Evolutionary conservation across 2,888 invertebrate genomes (phyloP).

Genomic region (Notodonta dromedarius): DNA sequence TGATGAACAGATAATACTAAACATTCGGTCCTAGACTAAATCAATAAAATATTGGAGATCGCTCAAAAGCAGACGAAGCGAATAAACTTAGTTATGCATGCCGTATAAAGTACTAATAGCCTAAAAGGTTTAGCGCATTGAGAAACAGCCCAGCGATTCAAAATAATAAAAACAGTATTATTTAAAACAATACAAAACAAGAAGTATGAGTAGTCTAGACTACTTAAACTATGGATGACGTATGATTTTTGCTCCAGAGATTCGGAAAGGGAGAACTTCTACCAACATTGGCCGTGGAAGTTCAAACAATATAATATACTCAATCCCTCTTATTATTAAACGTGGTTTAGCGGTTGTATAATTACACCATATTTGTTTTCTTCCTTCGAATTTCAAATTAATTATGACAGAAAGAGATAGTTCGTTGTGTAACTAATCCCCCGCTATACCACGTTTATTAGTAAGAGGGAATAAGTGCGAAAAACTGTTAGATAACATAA

Average conservation of each 20-base stretch:
- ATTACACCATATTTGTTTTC: no score
- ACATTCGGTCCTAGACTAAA: background rate
- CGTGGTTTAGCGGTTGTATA: no score
- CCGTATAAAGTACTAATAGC: background rate
- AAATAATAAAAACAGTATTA: no score
- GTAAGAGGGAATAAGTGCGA: no score
- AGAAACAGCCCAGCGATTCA: background rate
- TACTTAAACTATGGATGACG: background rate
- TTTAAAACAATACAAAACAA: background rate
- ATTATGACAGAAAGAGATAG: no score
- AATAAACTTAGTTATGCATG: background rate
- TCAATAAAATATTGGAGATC: slow-evolving; percentile 1
- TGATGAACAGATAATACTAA: no score
- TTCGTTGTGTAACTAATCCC: no score
- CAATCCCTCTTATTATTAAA: no score
- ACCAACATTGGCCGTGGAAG: background rate
- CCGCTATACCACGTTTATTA: no score
- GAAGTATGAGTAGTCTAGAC: background rate
- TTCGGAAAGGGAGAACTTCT: background rate
- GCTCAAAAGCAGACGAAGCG: background rate
- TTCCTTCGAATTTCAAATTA: no score
- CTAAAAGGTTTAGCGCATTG: background rate
- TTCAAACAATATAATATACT: no score
- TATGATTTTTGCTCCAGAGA: background rate
- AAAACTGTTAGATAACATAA: no score